Base-by-base conservation (phyloP, 1,140 invertebrate genomes). In the Lordiphosa mommai region DNA sequence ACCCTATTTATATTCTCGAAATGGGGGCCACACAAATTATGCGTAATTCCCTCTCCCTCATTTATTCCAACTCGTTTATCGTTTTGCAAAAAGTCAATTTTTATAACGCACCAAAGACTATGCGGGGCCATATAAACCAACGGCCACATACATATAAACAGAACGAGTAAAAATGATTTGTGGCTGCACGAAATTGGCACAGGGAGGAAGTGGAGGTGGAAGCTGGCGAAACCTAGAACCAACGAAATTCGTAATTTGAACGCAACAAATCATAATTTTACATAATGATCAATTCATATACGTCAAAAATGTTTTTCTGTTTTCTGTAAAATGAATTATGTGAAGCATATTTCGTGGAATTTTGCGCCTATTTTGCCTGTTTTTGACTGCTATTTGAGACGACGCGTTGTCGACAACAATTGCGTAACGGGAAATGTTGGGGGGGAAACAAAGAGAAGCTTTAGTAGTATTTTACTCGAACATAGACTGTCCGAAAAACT, bases 271-370 rank as follows among this genome's bases (percentile, higher is more conserved):
- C 82, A 86, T 86, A 55, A 86, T 86, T 86, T 86, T 73, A 68
- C 72, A 77, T 86, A 84, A 86, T 86, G 82, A 86, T 86, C 82
- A 86, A 86, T 86, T 86, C 82, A 86, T 82, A 82, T 70, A 86
- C 61, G 82, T 86, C 82, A 77, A 77, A 77, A 85, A 67, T 51
- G 53, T 58, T 60, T 57, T 51, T 41, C 53, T 43, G 36, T 61
- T 30, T 53, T n/a, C n/a, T 27, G 43, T 51, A 34, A 47, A 66
- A 65, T 74, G 71, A 82, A 63, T 80, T 74, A 82, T 80, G 74
- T 56, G 36, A 13, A 51, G 52, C 58, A 60, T 40, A 46, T 69
- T 66, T 70, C 43, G 29, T 60, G 38, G 66, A 61, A 67, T 74
- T 59, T 61, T 60, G 34, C 33, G 61, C 36, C 51, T 41, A 43